Base-by-base conservation (phyloP, 2,113 vertebrate genomes). In the Lepisosteus oculatus region DNA sequence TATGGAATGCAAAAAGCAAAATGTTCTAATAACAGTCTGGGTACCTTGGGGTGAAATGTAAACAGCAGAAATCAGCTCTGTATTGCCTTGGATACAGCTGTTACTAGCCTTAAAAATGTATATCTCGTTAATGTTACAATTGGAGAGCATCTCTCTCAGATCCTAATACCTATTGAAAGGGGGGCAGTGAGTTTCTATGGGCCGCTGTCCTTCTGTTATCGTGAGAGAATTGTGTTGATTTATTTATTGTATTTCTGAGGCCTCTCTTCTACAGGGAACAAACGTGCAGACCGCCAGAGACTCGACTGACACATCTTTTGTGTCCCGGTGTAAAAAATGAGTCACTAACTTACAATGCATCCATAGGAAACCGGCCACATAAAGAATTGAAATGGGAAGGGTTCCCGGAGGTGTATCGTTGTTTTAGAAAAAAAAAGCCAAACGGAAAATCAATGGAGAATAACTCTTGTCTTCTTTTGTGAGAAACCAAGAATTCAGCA, bases 351-450 rank as follows among this genome's bases (percentile, higher is more conserved):
- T 90, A 93, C 93, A 94, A 93, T 92, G 91, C 90, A 85, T 91
- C 91, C 90, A 92, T 85, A 94, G 93, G 93, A 94, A 93, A 90
- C 90, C 90, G 90, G 88, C 93, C 90, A 90, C 93, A 94, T 90
- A 91, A 92, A 90, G 87, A 94, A 93, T 87, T 88, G 91, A 90
- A 91, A 85, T 93, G 91, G 91, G 92, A 93, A 91, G 89, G 87
- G 86, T 88, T 89, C 90, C 92, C 92, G 85, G 86, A 82, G 90
- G 90, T 61, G 59, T 61, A 71, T 68, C 65, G 67, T 74, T 78
- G 76, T 68, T 71, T 74, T 65, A 59, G 14, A 13, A 54, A 29
- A 84, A 90, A 85, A 88, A 88, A 90, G 84, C 81, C 4, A 69
- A 55, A 65, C 29, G 29, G 51, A 71, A 78, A 81, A 82, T 93